phyloP scores from a whole-genome alignment of 2,113 vertebrate species.

The Ivindomyrus marchei region DNA sequence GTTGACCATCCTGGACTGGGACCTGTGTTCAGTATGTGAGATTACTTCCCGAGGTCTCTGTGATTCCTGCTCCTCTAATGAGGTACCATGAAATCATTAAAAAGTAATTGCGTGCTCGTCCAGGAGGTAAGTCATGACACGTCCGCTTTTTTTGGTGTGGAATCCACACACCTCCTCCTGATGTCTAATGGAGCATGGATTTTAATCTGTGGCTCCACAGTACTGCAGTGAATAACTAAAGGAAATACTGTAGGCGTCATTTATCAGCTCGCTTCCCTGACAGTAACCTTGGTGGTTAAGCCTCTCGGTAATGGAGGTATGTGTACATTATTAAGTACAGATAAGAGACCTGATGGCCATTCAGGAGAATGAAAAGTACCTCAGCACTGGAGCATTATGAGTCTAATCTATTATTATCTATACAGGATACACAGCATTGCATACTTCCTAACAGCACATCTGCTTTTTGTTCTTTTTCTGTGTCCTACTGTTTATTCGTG shows the following conservation, averaged over 20 bases:
- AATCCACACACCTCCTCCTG: conserved; percentile 30
- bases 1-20: neutral
- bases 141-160: conserved; percentile 33
- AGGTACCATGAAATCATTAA: conserved; percentile 40
- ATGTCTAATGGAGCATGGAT: conserved; percentile 46
- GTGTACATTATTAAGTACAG: conserved; percentile 5
- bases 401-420: neutral
- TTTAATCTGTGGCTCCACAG: conserved; percentile 41
- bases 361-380: neutral
- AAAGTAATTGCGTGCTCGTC: conserved; percentile 41
- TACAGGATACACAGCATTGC: neutral
- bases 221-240: conserved; percentile 23
- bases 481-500: neutral
- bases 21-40: conserved; percentile 35
- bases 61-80: conserved; percentile 34
- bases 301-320: neutral
- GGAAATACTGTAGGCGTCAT: conserved; percentile 20
- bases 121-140: conserved; percentile 42
- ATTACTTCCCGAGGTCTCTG: conserved; percentile 36
- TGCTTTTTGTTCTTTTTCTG: neutral
- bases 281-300: conserved; percentile 13
- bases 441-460: neutral
- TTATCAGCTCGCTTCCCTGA: neutral
- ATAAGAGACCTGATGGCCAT: neutral
- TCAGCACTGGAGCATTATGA: neutral